These are phyloP conservation scores for Mionectes macconnelli DNA, from an alignment of 2,113 vertebrate genomes.

Conservation along the genomic window DNA sequence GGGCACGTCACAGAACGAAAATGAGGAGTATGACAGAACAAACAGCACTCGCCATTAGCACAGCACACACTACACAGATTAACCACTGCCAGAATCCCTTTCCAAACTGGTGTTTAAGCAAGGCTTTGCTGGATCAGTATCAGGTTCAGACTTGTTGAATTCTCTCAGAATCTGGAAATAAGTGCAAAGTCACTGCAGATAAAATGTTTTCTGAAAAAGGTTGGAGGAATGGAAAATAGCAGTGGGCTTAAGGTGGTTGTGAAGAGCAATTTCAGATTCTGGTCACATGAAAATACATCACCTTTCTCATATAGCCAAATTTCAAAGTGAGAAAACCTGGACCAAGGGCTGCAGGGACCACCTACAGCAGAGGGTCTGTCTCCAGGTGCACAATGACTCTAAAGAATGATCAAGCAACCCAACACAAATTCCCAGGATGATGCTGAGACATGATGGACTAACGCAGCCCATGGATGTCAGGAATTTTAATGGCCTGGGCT, in stretches of 20 bases:
- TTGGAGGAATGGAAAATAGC: background rate
- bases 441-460: background rate
- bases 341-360: background rate
- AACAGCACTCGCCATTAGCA: background rate
- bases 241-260: background rate
- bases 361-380: background rate
- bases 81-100: background rate
- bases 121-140: background rate
- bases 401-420: background rate
- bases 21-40: background rate
- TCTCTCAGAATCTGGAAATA: background rate
- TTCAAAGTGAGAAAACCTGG: background rate
- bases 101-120: accelerated
- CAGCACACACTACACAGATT: background rate
- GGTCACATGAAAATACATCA: background rate
- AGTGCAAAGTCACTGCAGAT: background rate
- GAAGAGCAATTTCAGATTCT: background rate
- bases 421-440: background rate
- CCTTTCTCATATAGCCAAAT: background rate
- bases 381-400: background rate
- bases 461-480: accelerated
- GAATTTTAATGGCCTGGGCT: background rate
- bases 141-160: background rate
- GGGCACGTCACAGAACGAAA: background rate
- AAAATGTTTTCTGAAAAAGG: background rate